Percentiles rank a stretch among this genome's conserved stretches.
These are phyloP conservation scores for Excalfactoria chinensis DNA, from an alignment of 2,113 vertebrate species.

Conservation along the genomic window DNA sequence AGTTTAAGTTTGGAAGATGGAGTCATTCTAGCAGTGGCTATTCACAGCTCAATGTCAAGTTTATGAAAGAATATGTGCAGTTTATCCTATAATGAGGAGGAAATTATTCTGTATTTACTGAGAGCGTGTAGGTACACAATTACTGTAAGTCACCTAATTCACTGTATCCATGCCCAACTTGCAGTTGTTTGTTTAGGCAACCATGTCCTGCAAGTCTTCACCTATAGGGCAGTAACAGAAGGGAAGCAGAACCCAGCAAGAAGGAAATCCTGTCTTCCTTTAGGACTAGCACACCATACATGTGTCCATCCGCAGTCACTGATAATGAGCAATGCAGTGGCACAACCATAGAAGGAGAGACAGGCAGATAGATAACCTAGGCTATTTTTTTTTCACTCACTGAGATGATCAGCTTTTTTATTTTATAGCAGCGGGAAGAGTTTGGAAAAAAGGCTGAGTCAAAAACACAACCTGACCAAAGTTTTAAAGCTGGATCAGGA, in stretches of 20 bases:
- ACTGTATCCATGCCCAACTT: not conserved
- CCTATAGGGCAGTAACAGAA: accelerated
- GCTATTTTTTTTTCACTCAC: not conserved
- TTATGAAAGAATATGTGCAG: not conserved
- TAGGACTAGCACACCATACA: not conserved
- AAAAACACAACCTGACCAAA: not conserved
- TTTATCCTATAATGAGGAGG: not conserved
- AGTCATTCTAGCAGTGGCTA: not conserved
- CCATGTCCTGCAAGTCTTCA: not conserved
- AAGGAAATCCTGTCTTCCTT: not conserved
- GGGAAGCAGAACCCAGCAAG: not conserved
- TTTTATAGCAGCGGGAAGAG: not conserved
- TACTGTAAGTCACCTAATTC: not conserved
- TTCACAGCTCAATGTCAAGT: not conserved
- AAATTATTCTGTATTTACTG: not conserved
- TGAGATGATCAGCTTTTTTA: not conserved
- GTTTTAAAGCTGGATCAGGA: not conserved
- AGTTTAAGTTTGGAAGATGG: not conserved
- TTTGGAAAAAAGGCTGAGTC: not conserved
- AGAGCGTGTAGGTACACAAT: not conserved
- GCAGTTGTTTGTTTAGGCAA: not conserved
- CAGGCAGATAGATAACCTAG: not conserved
- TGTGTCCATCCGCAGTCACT: not conserved
- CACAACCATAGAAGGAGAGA: not conserved
- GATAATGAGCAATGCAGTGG: not conserved